These are phyloP conservation scores for Criorhina ranunculi DNA, from an alignment of 2,888 invertebrate species.

Conservation along the genomic window DNA sequence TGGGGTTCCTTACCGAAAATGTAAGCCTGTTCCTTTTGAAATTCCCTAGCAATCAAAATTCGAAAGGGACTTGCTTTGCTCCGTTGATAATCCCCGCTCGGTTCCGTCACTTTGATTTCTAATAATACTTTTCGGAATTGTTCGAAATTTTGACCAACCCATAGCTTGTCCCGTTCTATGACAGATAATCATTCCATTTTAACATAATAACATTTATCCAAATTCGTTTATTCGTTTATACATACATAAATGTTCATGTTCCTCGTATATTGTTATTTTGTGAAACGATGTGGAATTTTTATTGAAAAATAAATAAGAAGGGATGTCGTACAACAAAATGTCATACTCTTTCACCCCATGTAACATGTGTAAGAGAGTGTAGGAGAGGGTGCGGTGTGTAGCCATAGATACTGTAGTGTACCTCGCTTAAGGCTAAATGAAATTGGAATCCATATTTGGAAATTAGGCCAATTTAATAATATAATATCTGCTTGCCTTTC, in stretches of 20 bases:
- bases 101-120: too few relatives aligned
- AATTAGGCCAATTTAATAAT: constrained; percentile 49
- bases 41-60: neutral
- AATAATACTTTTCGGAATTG: too few relatives aligned
- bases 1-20: too few relatives aligned
- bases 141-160: too few relatives aligned
- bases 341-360: constrained; percentile 2
- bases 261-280: neutral
- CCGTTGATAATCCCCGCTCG: too few relatives aligned
- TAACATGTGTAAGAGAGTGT: neutral
- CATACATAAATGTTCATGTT: neutral
- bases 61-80: too few relatives aligned
- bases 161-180: too few relatives aligned
- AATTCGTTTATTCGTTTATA: too few relatives aligned
- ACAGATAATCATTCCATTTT: too few relatives aligned
- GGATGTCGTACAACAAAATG: constrained; percentile 20
- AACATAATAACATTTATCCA: too few relatives aligned
- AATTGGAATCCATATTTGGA: constrained; percentile 39
- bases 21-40: too few relatives aligned
- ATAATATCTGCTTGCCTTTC: neutral
- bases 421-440: constrained; percentile 13
- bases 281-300: constrained; percentile 11
- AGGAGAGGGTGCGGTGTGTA: neutral
- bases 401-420: neutral
- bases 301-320: constrained; percentile 23